These are phyloP conservation scores for Camponotus floridanus DNA, from an alignment of 1,140 invertebrate species.

Conservation along the genomic window DNA sequence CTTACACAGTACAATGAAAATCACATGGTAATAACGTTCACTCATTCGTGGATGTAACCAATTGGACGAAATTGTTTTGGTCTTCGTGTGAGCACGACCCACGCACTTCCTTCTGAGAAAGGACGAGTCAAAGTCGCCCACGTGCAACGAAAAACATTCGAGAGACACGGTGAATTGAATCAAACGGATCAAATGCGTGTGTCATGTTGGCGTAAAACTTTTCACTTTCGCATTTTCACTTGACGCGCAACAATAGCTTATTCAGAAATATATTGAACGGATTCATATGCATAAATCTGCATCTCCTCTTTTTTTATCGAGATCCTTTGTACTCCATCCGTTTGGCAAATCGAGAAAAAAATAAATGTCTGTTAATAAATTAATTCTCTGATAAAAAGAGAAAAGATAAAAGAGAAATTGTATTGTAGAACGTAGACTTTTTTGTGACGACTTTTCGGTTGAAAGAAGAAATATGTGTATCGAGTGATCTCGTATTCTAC, in stretches of 20 bases:
- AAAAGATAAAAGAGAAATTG: not conserved
- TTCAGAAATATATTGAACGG: conserved; percentile 27
- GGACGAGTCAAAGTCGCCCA: conserved; percentile 44
- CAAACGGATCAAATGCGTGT: conserved; percentile 41
- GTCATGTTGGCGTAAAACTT: conserved; percentile 45
- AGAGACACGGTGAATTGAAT: conserved; percentile 48
- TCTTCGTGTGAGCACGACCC: conserved; percentile 55
- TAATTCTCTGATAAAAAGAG: not conserved
- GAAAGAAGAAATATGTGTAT: not conserved
- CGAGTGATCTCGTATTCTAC: not conserved
- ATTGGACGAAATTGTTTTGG: conserved; percentile 67
- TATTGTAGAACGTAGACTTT: not conserved
- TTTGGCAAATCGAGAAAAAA: not conserved
- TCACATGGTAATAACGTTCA: not conserved
- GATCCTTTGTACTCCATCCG: not conserved
- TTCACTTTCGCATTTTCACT: conserved; percentile 39
- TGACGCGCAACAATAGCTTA: conserved; percentile 33
- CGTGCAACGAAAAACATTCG: conserved; percentile 55
- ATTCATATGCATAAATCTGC: conserved; percentile 11
- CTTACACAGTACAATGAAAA: conserved; percentile 9
- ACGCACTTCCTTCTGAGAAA: conserved; percentile 72
- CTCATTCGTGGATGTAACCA: conserved; percentile 72
- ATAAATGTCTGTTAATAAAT: conserved; percentile 10
- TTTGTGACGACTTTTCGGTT: conserved; percentile 20
- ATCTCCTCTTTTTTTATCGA: conserved; percentile 21